Conservation (phyloP, 2,888 invertebrate genomes). For the Crossocerus cetratus region DNA sequence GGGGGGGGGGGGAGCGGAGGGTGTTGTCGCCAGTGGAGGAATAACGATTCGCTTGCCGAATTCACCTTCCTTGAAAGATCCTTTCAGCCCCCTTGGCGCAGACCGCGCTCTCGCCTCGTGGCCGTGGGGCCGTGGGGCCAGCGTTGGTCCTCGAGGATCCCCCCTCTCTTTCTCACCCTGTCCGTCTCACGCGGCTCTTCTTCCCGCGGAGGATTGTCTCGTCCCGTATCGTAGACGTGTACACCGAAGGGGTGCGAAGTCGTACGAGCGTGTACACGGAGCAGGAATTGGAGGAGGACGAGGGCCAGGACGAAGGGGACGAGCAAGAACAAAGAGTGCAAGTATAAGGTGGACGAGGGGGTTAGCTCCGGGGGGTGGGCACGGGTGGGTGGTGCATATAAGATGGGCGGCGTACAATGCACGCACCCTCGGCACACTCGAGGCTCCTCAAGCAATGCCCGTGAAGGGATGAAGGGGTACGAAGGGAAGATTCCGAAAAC, state of each 20-base stretch:
- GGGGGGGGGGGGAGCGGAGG: slow-evolving; percentile 21
- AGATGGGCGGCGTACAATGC: slow-evolving; percentile 76
- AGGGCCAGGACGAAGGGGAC: slow-evolving; percentile 65
- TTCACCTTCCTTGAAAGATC: slow-evolving; percentile 71
- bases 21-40: slow-evolving; percentile 28
- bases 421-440: slow-evolving; percentile 74
- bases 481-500: slow-evolving; percentile 73
- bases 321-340: slow-evolving; percentile 74
- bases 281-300: slow-evolving; percentile 60
- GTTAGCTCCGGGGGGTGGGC: slow-evolving; percentile 56
- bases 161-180: slow-evolving; percentile 45
- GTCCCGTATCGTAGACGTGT: slow-evolving; percentile 63
- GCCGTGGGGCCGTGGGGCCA: neutral
- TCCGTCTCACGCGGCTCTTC: slow-evolving; percentile 36
- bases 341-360: slow-evolving; percentile 74
- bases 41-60: slow-evolving; percentile 62
- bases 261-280: slow-evolving; percentile 69
- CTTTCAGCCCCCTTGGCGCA: slow-evolving; percentile 67
- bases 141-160: slow-evolving; percentile 66
- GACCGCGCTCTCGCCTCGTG: slow-evolving; percentile 45
- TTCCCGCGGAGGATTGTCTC: slow-evolving; percentile 50
- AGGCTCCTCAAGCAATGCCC: slow-evolving; percentile 74
- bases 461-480: slow-evolving; percentile 55
- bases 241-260: slow-evolving; percentile 72
- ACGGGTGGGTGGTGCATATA: slow-evolving; percentile 75